Evolutionary conservation across 2,888 invertebrate species (phyloP).

Genomic region (Clostera curtula): DNA sequence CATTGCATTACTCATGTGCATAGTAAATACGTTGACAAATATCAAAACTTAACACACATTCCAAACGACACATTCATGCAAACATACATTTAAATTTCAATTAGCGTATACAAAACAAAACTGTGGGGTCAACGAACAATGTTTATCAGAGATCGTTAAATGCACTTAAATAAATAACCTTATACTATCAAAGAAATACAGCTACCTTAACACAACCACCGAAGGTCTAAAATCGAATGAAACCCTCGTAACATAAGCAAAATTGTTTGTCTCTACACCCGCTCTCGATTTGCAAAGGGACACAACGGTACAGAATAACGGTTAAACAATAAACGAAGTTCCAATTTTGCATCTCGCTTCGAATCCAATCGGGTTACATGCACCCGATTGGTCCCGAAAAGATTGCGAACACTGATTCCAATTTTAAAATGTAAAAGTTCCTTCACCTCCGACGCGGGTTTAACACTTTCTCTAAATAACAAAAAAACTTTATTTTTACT

Average conservation of each 20-base stretch:
- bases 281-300: conserved; percentile 57
- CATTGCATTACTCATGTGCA: too few species aligned
- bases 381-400: conserved; percentile 31
- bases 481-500: too few species aligned
- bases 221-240: conserved; percentile 9
- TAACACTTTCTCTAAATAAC: conserved; percentile 1
- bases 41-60: too few species aligned
- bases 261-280: too few species aligned
- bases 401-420: conserved; percentile 32
- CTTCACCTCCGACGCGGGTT: too few species aligned
- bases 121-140: conserved; percentile 19
- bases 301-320: conserved; percentile 58
- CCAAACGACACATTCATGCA: neutral
- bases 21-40: too few species aligned
- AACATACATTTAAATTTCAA: conserved; percentile 10
- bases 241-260: too few species aligned
- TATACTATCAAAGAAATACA: neutral
- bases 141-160: conserved; percentile 24
- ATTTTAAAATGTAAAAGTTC: conserved; percentile 25
- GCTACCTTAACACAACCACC: neutral
- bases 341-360: conserved; percentile 38
- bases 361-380: conserved; percentile 31
- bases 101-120: conserved; percentile 15
- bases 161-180: conserved; percentile 15
- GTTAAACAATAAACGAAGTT: conserved; percentile 50